These are phyloP conservation scores for Thripadectes ignobilis DNA, from an alignment of 2,797 vertebrate genomes.

Conservation along the genomic window DNA sequence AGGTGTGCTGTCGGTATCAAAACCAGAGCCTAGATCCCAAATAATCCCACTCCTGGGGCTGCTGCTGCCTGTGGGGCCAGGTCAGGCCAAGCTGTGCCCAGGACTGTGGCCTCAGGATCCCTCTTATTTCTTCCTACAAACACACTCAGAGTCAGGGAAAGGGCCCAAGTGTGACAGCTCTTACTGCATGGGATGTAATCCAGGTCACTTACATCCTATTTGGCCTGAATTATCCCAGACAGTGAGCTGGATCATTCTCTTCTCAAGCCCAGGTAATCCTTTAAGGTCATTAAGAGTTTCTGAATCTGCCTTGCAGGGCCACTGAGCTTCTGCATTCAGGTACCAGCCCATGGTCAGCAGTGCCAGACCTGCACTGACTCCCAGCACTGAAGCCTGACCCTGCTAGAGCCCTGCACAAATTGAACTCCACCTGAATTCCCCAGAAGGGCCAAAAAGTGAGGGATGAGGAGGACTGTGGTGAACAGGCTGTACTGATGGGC, in stretches of 20 bases:
- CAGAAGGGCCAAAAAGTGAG: neutral
- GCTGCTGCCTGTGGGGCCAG: neutral
- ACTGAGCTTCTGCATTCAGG: neutral
- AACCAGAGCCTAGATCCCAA: neutral
- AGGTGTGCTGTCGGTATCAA: neutral
- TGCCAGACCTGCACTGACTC: neutral
- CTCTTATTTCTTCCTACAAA: neutral
- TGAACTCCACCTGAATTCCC: rapidly evolving
- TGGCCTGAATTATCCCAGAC: neutral
- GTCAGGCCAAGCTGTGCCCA: neutral
- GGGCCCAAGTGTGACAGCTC: neutral
- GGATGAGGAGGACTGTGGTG: neutral
- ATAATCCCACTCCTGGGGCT: neutral
- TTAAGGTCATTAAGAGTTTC: neutral
- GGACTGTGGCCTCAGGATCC: neutral
- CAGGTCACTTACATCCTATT: no score
- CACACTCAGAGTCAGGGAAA: neutral
- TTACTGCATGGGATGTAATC: neutral
- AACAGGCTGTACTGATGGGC: neutral
- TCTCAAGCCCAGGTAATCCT: neutral
- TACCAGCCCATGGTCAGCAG: rapidly evolving
- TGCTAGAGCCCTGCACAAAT: rapidly evolving
- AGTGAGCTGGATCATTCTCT: neutral
- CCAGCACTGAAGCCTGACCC: neutral
- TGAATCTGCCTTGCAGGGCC: rapidly evolving